Evolutionary conservation across 2,113 vertebrate genomes (phyloP).

Genomic region (Bubalus kerabau): DNA sequence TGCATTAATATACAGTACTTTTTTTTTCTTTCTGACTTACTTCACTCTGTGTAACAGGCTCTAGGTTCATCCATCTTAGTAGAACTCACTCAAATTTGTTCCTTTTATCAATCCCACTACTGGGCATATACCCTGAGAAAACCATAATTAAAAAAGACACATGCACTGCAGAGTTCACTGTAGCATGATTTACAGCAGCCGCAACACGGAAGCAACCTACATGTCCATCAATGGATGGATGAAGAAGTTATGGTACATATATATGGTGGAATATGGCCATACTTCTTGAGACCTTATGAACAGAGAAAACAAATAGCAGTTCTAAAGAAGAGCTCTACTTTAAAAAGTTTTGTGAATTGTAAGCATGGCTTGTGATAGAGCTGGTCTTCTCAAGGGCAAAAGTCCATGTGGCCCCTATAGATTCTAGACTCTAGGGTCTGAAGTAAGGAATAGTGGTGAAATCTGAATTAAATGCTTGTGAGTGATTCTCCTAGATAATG

Average conservation of each 20-base stretch:
- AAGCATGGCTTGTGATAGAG: neutral
- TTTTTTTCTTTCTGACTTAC: neutral
- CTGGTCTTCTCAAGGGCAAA: neutral
- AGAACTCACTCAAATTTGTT: neutral
- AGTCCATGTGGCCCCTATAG: neutral
- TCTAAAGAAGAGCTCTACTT: neutral
- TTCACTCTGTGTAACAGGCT: neutral
- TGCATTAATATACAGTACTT: neutral
- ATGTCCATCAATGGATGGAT: neutral
- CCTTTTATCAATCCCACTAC: neutral
- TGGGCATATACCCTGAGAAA: neutral
- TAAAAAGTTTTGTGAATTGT: neutral
- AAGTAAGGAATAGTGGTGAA: neutral
- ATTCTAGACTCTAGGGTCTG: neutral
- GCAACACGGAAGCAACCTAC: neutral
- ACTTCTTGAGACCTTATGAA: neutral
- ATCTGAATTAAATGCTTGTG: neutral
- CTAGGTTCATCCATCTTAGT: neutral
- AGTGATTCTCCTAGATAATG: neutral
- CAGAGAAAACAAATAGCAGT: neutral
- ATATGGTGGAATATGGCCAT: neutral
- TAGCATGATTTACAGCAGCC: neutral
- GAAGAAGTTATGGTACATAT: neutral
- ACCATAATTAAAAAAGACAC: neutral
- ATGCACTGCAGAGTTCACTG: neutral